Evolutionary conservation across 2,113 vertebrate species (phyloP), one percentile per base, ranked within the genome.

Genomic region (Pavo muticus): DNA sequence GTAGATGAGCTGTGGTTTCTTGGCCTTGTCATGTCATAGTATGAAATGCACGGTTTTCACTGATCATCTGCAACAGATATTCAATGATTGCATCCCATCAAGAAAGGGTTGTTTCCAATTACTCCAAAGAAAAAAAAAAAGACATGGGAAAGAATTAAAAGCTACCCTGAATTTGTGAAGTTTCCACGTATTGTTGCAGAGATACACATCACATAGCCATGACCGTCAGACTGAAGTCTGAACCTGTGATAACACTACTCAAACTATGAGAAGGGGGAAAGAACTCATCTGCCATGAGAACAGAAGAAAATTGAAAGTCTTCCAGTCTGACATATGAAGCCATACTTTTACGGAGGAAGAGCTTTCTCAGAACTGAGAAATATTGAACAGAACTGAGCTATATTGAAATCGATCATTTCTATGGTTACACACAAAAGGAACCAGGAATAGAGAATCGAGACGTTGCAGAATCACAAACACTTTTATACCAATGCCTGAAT

Each of bases 21-120:
- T 63, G 6, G 32, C 39, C 44, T 78, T 81, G 32, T 29, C 82
- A 47, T 24, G 71, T 11, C 1, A 0, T 37, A 19, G 23, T 32
- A 54, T 11, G 9, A 84, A 90, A 88, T 0, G 0, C 24, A 47
- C 0, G 2, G 6, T 91, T 87, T 24, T 40, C 54, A 74, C 0
- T 52, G 44, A 61, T 69, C 52, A 48, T 12, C n/a, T 54, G 29
- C 75, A 87, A 91, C 12, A 32, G 54, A 14, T 27, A 84, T 29
- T 19, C 47, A 37, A 2, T 25, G 7, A 16, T 44, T n/a, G 7
- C 52, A 47, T 17, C 1, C 47, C 52, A 82, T 16, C 19, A 85
- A 72, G 19, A 89, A 81, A 0, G 0, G 54, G 11, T 29, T 91
- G 18, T 88, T 47, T 10, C 25, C n/a, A 54, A 52, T n/a, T 79